Evolutionary conservation across 1,140 invertebrate genomes (phyloP), one percentile per base, ranked within the genome.

Genomic region (Cepaea nemoralis): DNA sequence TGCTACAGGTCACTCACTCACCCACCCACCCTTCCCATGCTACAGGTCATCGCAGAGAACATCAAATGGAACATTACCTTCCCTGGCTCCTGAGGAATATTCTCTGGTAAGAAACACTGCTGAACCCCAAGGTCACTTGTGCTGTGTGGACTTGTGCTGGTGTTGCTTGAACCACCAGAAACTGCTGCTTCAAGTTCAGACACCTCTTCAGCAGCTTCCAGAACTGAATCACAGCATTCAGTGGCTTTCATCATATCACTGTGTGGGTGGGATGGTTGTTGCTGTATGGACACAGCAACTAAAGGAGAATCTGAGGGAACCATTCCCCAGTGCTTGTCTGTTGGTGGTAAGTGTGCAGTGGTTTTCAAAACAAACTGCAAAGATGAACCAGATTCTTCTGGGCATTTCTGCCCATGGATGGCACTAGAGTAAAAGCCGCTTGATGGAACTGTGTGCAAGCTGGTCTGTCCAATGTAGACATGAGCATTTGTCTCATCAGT

Each of bases 71-170:
- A 45, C 24, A 22, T n/a, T 73, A 73, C 70, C 70, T 73, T 73
- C 10, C 93, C 80, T 87, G 92, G 69, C 92, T 93, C 86, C 94
- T 94, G 89, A 33, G 93, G 94, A 85, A 94, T 94, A 48, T 94
- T 93, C 69, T 94, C 94, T 77, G 93, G 93, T 75, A 93, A 92
- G 85, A 94, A 94, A 77, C 88, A 88, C 45, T 87, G 84, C 48
- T 39, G 40, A 59, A 82, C 80, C 14, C 82, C 83, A 37, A 12
- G 8, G 10, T 63, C 8, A 63, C 1, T 31, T 31, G 6, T 63
- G 16, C 16, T 27, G 6, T 31, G 27, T 63, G 59, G 27, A 63
- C 59, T 63, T 5, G n/a, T 16, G 27, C 5, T 31, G 6, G 0
- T 63, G 6, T 31, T 31, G 16, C 16, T 16, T 6, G 27, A 63